Base-by-base conservation (phyloP, 2,113 vertebrate genomes). In the Ailurus styani region DNA sequence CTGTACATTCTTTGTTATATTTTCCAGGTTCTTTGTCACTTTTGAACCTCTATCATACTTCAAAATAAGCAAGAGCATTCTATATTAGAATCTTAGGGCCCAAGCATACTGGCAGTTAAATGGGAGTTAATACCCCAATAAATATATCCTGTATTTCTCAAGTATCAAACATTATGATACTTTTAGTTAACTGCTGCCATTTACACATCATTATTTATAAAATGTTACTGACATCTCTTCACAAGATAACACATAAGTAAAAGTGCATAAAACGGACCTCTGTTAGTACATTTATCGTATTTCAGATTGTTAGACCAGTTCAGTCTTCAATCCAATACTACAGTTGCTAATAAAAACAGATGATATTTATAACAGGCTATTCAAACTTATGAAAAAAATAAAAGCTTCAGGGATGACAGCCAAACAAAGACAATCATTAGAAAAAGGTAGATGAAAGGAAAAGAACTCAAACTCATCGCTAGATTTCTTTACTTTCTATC, bases 381-480 rank as follows among this genome's bases (percentile, higher is more conserved):
- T 97, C 40, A 96, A 95, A 73, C 81, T 94, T 90, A 90, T 8
- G 6, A 96, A 86, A 90, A 90, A 87, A 96, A 89, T 79, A 73
- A 95, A 81, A 55, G 18, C 34, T 70, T 21, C 27, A 75, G 21
- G n/a, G 21, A 86, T 79, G 57, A 96, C 4, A 79, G 54, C 31
- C 54, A 85, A 95, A 89, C 34, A 75, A 90, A 62, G 6, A 87
- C 37, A 87, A 93, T 50, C 68, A 57, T 54, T 86, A 82, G 31
- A 73, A 83, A 96, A 90, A 62, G 42, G 23, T 31, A 54, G 29
- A 87, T 15, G 7, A 84, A 92, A 82, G 27, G 31, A 60, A 81
- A 78, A 54, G 34, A 93, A 87, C 50, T 91, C 34, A 82, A 73
- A 55, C 20, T 42, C 78, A 73, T 3, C 90, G 52, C 57, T 68